phyloP scores from a whole-genome alignment of 1,140 invertebrate species.

The Drosophila tristis region DNA sequence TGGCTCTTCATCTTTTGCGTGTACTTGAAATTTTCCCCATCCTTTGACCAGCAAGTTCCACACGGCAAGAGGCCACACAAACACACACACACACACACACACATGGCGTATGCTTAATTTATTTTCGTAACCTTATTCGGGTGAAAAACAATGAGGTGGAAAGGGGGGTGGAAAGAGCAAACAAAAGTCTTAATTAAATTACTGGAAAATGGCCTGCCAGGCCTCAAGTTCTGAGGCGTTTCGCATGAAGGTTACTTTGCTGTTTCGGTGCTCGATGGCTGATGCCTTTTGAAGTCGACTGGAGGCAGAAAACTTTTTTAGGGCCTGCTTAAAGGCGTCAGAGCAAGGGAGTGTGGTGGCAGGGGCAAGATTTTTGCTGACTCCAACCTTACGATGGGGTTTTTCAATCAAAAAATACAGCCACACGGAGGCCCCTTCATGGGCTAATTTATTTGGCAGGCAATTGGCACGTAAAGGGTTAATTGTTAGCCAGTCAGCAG shows the following conservation, averaged over 20 bases:
- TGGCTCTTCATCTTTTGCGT: too few species aligned
- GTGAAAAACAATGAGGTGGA: neutral
- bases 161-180: slow-evolving; percentile 2
- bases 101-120: slow-evolving; percentile 51
- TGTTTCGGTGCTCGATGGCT: slow-evolving; percentile 1
- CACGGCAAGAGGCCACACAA: too few species aligned
- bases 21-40: neutral
- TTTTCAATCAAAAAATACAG: slow-evolving; percentile 40
- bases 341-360: neutral
- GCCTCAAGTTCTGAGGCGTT: slow-evolving; percentile 30
- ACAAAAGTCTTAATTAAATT: slow-evolving; percentile 45
- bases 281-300: slow-evolving; percentile 38
- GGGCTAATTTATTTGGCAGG: slow-evolving; percentile 65
- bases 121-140: slow-evolving; percentile 24
- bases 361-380: slow-evolving; percentile 42
- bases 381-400: slow-evolving; percentile 31
- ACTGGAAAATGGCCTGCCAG: slow-evolving; percentile 11
- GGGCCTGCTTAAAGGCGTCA: slow-evolving; percentile 41
- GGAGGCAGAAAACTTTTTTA: slow-evolving; percentile 28
- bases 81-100: neutral
- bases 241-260: slow-evolving; percentile 16
- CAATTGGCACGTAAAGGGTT: slow-evolving; percentile 79
- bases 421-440: slow-evolving; percentile 8
- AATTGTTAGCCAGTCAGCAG: slow-evolving; percentile 71
- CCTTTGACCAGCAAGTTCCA: neutral